phyloP scores from a whole-genome alignment of 2,888 invertebrate genomes.

The Hypsopygia costalis region DNA sequence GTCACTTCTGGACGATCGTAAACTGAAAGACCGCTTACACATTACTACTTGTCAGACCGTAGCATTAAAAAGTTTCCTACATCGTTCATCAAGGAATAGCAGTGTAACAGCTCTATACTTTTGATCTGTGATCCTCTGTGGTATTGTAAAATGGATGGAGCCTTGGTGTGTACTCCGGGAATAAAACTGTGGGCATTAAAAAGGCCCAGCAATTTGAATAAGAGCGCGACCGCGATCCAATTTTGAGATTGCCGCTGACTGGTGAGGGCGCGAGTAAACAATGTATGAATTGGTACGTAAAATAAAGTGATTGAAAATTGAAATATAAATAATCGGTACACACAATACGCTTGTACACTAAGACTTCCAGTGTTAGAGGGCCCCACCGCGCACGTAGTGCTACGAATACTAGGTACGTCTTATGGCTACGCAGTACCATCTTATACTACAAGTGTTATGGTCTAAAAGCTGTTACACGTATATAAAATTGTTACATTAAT shows the following conservation, averaged over 20 bases:
- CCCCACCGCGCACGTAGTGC: too few species aligned
- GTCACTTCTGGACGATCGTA: conserved; percentile 57
- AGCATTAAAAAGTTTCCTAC: conserved; percentile 13
- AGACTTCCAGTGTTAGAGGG: too few species aligned
- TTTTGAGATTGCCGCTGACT: conserved; percentile 39
- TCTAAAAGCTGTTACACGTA: too few species aligned
- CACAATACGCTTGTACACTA: too few species aligned
- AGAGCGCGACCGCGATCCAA: conserved; percentile 38
- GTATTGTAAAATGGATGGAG: conserved; percentile 11
- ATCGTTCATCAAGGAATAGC: not conserved
- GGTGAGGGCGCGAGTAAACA: conserved; percentile 6
- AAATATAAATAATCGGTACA: too few species aligned
- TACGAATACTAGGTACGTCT: too few species aligned
- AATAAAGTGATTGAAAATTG: too few species aligned
- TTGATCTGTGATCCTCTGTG: conserved; percentile 20
- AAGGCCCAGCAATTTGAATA: conserved; percentile 44
- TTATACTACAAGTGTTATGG: too few species aligned
- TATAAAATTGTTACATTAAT: too few species aligned
- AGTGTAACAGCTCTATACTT: not conserved
- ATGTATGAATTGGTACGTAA: not conserved
- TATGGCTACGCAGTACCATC: too few species aligned
- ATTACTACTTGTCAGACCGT: conserved; percentile 13
- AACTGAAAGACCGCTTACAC: conserved; percentile 29
- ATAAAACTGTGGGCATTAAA: conserved; percentile 42
- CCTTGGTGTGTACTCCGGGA: conserved; percentile 22